Evolutionary conservation across 2,113 vertebrate species (phyloP), one percentile per base, ranked within the genome.

Genomic region (Lagopus muta): DNA sequence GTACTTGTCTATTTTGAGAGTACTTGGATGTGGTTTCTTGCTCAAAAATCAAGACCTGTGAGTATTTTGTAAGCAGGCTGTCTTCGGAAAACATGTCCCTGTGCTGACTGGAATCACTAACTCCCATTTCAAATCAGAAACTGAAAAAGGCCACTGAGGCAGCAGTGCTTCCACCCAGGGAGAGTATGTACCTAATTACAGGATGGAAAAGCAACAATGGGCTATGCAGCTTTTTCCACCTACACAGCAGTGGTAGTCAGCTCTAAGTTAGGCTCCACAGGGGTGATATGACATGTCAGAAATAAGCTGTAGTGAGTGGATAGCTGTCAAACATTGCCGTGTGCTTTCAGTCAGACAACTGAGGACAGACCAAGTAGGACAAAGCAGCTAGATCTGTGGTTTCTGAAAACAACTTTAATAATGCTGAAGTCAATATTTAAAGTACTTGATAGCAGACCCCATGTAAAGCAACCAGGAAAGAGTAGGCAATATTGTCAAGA

Each of bases 181-280:
- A 93, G 48, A 86, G 77, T 30, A 70, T 40, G 38, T 28, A 74
- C 19, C 38, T 93, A 90, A 94, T 86, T 74, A 88, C 55, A 76
- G 7, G 24, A 32, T 76, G 13, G 40, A 66, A 85, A 91, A 69
- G 7, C 28, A 90, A 88, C 85, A 50, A 54, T 73, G 42, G 47
- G 72, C 79, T 79, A 79, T 40, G 38, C 10, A 2, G 38, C 55
- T 66, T 74, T 78, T 90, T 42, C 85, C 67, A 60, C 57, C 60
- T 22, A 32, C 28, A 0, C 4, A 34, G 62, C 50, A 90, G 65
- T 45, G 58, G 65, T 43, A 79, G 57, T 25, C 78, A 89, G 70
- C 62, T 67, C 36, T 2, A 14, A 82, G 64, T 70, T 79, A 32
- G 32, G 70, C n/a, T 43, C 1, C 4, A 21, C 38, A 42, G 55